Conservation (phyloP, 2,113 vertebrate genomes). For the Pangasianodon hypophthalmus region DNA sequence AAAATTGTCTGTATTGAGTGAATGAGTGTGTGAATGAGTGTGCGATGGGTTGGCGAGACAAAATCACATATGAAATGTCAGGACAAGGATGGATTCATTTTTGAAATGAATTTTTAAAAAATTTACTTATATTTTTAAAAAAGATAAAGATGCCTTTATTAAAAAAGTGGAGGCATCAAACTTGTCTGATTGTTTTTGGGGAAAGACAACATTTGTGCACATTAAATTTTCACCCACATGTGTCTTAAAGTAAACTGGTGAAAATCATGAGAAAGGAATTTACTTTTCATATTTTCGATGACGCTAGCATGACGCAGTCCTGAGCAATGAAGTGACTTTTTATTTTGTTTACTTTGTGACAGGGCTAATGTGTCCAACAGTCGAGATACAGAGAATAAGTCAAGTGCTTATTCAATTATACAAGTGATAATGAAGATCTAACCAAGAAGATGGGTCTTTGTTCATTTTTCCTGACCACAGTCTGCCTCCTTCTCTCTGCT, state of each 20-base stretch:
- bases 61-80: neutral
- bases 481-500: conserved; percentile 5
- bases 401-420: neutral
- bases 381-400: neutral
- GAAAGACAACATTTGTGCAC: neutral
- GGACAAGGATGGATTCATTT: neutral
- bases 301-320: neutral
- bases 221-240: neutral
- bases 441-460: conserved; percentile 4
- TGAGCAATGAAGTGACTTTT: neutral
- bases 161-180: neutral
- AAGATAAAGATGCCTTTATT: no score
- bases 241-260: neutral
- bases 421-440: neutral
- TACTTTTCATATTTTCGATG: neutral
- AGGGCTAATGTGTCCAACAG: neutral
- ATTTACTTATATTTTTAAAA: neutral
- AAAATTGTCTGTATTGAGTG: no score
- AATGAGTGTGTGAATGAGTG: no score
- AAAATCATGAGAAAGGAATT: neutral
- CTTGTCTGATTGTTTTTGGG: neutral
- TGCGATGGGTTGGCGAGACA: neutral
- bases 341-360: neutral
- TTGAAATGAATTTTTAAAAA: neutral
- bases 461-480: neutral